Evolutionary conservation across 2,113 vertebrate species (phyloP).

Genomic region (Ptyas mucosa): DNA sequence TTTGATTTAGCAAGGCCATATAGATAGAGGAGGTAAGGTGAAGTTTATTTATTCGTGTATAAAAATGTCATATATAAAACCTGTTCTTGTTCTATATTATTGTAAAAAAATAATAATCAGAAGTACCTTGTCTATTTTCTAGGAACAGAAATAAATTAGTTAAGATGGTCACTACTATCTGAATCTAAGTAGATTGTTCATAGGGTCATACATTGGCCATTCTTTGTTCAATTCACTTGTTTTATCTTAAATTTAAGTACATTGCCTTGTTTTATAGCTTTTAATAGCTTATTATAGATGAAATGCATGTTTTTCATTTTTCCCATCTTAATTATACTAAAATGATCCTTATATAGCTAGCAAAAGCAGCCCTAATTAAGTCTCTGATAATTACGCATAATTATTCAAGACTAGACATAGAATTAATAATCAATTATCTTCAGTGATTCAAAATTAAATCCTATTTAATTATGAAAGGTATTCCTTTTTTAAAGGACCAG

Average conservation of each 20-base stretch:
- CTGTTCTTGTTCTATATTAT: neutral
- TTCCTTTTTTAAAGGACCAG: neutral
- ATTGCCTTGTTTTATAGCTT: neutral
- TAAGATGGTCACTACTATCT: neutral
- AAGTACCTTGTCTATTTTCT: neutral
- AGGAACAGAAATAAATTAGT: neutral
- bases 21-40: neutral
- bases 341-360: slow-evolving; percentile 19
- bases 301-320: neutral
- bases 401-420: slow-evolving; percentile 31
- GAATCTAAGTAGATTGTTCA: neutral
- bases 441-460: slow-evolving; percentile 6
- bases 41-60: neutral
- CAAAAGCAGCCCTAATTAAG: slow-evolving; percentile 17
- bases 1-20: neutral
- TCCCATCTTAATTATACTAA: neutral
- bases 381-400: slow-evolving; percentile 32
- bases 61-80: neutral
- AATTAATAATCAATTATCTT: slow-evolving; percentile 25
- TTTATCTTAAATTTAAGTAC: neutral
- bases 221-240: neutral
- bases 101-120: neutral
- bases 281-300: slow-evolving; percentile 1
- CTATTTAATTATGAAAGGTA: slow-evolving; percentile 28
- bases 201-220: neutral